Evolutionary conservation across 37 sponge, comb jelly and placozoan genomes (phyloP).

Genomic region (Oopsacas minuta): DNA sequence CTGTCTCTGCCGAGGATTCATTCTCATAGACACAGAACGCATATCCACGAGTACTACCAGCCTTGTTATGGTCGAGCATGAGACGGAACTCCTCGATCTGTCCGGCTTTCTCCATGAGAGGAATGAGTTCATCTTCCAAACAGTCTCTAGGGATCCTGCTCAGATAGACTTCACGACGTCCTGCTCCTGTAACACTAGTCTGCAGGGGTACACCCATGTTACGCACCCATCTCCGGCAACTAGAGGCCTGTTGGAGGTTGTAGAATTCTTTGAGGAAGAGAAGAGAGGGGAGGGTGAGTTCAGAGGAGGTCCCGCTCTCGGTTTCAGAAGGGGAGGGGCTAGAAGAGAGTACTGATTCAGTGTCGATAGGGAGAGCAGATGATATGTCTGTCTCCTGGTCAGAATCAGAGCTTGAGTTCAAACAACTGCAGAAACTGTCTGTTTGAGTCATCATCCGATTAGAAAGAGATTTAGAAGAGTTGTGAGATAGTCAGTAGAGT

Average conservation of each 20-base stretch:
- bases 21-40: background rate
- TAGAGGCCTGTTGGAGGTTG: background rate
- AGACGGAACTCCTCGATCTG: background rate
- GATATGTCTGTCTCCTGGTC: background rate
- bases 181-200: background rate
- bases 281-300: background rate
- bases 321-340: background rate
- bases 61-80: slow-evolving; percentile 9
- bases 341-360: background rate
- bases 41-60: background rate
- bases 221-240: background rate
- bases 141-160: slow-evolving; percentile 4
- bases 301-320: background rate
- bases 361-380: background rate
- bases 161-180: background rate
- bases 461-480: background rate
- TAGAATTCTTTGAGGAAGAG: slow-evolving; percentile 5
- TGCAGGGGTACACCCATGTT: background rate
- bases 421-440: background rate
- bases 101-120: background rate
- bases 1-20: background rate
- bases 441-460: background rate
- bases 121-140: background rate
- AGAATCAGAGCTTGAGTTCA: background rate
- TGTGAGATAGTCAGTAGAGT: background rate